Conservation (phyloP, 1,140 invertebrate genomes). For the Drosophila pseudoananassae region DNA sequence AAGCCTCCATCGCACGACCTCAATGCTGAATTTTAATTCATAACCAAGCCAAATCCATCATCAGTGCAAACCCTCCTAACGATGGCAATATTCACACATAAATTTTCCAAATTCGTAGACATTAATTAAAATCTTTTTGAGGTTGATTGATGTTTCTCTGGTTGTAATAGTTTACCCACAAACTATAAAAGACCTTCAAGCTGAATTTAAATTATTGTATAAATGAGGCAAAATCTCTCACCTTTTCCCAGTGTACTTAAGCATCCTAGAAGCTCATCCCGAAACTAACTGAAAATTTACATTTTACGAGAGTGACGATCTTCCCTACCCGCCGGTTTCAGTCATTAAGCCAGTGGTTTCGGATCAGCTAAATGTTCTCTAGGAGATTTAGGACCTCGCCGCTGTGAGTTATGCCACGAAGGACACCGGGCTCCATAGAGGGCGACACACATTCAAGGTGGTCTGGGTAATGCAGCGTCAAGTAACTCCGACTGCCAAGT, state of each 20-base stretch:
- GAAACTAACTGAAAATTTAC: constrained; percentile 55
- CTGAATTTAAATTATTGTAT: no score
- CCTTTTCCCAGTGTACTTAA: not conserved
- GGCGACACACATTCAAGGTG: constrained; percentile 47
- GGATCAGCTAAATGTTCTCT: constrained; percentile 40
- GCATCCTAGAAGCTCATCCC: constrained; percentile 15
- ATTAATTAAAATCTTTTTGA: constrained; percentile 1
- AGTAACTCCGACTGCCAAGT: constrained; percentile 55
- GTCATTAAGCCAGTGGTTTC: constrained; percentile 56
- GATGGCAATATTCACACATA: constrained; percentile 1
- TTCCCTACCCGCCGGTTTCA: constrained; percentile 42
- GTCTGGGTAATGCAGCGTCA: constrained; percentile 36
- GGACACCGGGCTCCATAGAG: constrained; percentile 13
- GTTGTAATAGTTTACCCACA: not conserved
- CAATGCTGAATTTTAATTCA: not conserved
- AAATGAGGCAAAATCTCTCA: not conserved
- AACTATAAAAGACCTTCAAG: not conserved
- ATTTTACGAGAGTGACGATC: constrained; percentile 63
- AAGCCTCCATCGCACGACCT: not conserved
- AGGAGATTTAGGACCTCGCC: constrained; percentile 52
- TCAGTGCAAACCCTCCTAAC: not conserved
- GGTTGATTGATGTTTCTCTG: not conserved
- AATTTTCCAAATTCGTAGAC: constrained; percentile 1
- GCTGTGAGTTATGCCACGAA: constrained; percentile 32
- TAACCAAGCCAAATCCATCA: not conserved